Evolutionary conservation across 1,140 invertebrate species (phyloP), one percentile per base, ranked within the genome.

Genomic region (Anagrus nilaparvatae): DNA sequence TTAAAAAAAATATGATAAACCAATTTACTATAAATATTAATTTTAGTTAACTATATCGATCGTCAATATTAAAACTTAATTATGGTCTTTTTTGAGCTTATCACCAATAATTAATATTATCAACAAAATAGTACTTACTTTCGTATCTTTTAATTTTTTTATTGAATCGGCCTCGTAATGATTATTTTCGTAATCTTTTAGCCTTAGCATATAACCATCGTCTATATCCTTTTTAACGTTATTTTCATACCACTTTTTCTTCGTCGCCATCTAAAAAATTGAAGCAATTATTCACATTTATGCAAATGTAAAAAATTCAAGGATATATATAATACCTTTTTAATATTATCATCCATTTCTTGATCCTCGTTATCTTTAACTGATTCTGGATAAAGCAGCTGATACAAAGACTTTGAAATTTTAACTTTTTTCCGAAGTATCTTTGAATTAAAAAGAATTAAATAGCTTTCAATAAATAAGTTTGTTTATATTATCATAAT

Each of bases 161-260:
- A 81, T 62, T n/a, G 70, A 61, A 14, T 73, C 71, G 8, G 71
- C 71, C 56, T 79, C 76, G 46, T 76, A 79, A 58, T 76, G 74
- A 20, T 76, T 54, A 25, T 63, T 54, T 12, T 73, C 67, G 40
- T 67, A 76, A 40, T 74, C 70, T 46, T 76, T 72, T 23, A 71
- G 64, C 0, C 64, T 65, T 24, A 76, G 69, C 46, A 73, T 67
- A 35, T 70, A 69, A 5, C 69, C 70, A 25, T 59, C 46, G 16
- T 67, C 61, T 4, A 75, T 65, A 32, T 73, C 70, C 18, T 57
- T n/a, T n/a, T n/a, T n/a, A n/a, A n/a, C n/a, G n/a, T n/a, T n/a
- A n/a, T n/a, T n/a, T n/a, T n/a, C 29, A 44, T 52, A 59, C 55
- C 47, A 59, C 21, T 46, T 51, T 23, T 43, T 49, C 51, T n/a